phyloP scores from a whole-genome alignment of 2,797 vertebrate genomes.

The Eleutherodactylus coqui region DNA sequence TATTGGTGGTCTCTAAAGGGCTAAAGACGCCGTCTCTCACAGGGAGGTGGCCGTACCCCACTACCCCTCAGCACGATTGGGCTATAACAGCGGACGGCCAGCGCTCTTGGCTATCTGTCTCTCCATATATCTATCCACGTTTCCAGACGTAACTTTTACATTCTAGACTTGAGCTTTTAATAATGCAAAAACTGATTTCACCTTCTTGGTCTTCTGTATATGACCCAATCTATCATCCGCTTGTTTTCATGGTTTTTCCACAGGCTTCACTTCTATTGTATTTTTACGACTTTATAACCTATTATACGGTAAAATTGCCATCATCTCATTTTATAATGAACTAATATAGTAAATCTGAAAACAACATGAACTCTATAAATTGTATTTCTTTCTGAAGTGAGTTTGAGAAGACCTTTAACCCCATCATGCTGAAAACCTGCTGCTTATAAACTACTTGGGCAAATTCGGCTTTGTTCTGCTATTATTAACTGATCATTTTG shows the following conservation, averaged over 20 bases:
- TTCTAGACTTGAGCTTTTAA: background rate
- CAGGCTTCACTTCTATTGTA: background rate
- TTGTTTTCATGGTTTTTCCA: background rate
- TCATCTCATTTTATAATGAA: conserved; percentile 37
- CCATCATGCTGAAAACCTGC: background rate
- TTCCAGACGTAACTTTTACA: too few species aligned
- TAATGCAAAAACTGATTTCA: background rate
- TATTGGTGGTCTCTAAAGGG: too few species aligned
- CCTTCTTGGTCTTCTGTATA: background rate
- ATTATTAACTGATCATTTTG: background rate
- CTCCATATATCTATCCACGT: background rate
- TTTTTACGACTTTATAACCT: background rate
- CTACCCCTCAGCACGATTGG: too few species aligned
- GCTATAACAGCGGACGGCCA: too few species aligned
- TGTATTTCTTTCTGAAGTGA: conserved; percentile 1
- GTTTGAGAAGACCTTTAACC: conserved; percentile 18
- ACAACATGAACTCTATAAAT: conserved; percentile 11
- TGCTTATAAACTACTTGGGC: background rate
- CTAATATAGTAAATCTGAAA: conserved; percentile 29
- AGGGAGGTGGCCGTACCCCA: too few species aligned
- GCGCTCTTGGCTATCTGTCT: background rate
- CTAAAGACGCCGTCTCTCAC: too few species aligned
- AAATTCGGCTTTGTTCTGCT: background rate
- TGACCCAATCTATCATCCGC: background rate
- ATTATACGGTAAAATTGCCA: background rate